Evolutionary conservation across 92 coral and sea anemone species (phyloP).

Genomic region (Siderastrea siderea): DNA sequence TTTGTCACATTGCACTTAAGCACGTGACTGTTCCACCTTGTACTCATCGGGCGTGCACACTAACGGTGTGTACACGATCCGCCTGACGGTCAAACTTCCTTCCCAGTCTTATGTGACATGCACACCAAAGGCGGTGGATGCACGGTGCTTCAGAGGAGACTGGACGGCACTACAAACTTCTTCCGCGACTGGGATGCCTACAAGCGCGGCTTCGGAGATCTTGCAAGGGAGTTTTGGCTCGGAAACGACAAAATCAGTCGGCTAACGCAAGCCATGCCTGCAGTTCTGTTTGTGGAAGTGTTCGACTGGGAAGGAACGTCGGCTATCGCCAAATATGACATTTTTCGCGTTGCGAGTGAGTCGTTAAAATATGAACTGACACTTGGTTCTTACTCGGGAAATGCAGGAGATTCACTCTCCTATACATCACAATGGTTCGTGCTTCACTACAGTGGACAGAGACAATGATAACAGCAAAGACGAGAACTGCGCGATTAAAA

Average conservation of each 20-base stretch:
- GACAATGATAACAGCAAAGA: conserved; percentile 50
- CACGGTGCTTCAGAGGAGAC: conserved; percentile 72
- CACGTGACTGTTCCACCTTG: conserved; percentile 65
- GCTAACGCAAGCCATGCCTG: conserved; percentile 32
- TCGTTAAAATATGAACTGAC: conserved; percentile 30
- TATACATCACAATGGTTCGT: conserved; percentile 53
- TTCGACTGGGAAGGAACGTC: conserved; percentile 65
- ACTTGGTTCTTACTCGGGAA: conserved; percentile 57
- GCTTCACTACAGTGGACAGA: conserved; percentile 49
- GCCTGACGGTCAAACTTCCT: conserved; percentile 50
- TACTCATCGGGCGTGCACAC: conserved; percentile 56
- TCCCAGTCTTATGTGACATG: conserved; percentile 79
- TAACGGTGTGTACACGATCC: conserved; percentile 62
- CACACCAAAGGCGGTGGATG: conserved; percentile 76
- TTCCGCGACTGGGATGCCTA: conserved; percentile 71
- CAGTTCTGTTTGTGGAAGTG: conserved; percentile 67
- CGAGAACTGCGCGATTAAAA: conserved; percentile 58
- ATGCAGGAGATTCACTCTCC: conserved; percentile 60
- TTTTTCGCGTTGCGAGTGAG: conserved; percentile 50
- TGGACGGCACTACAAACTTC: conserved; percentile 60
- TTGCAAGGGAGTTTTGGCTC: conserved; percentile 65
- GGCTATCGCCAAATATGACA: conserved; percentile 62
- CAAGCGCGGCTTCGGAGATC: conserved; percentile 70
- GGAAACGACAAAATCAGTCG: conserved; percentile 69
- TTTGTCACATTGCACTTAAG: conserved; percentile 6